Conservation (phyloP, 1,140 invertebrate genomes). For the Pemphigus obesinymphae region DNA sequence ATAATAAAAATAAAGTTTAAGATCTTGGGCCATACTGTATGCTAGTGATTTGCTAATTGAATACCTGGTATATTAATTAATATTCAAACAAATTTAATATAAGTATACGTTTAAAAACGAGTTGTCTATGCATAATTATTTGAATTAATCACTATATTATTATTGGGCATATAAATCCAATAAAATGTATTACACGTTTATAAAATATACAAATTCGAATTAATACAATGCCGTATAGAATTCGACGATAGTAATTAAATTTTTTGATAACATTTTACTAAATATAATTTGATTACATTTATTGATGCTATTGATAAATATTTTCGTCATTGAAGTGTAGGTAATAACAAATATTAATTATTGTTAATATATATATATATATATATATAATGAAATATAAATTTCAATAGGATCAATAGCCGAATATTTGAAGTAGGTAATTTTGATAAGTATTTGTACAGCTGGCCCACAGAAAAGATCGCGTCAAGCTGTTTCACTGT, state of each 20-base stretch:
- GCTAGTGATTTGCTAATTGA: too few relatives aligned
- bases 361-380: too few relatives aligned
- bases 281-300: not conserved
- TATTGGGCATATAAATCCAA: too few relatives aligned
- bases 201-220: too few relatives aligned
- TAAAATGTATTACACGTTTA: too few relatives aligned
- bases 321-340: not conserved
- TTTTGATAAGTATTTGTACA: not conserved
- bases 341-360: not conserved
- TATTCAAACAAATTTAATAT: too few relatives aligned
- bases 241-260: not conserved
- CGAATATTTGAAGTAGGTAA: not conserved
- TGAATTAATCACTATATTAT: too few relatives aligned
- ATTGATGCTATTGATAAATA: not conserved
- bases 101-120: too few relatives aligned
- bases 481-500: not conserved
- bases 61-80: too few relatives aligned
- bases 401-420: not conserved
- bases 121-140: too few relatives aligned
- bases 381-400: not conserved
- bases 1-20: too few relatives aligned
- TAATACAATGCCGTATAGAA: not conserved
- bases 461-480: not conserved
- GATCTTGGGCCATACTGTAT: too few relatives aligned
- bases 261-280: not conserved